Evolutionary conservation across 1,140 invertebrate species (phyloP).

Genomic region (Caenorhabditis remanei): DNA sequence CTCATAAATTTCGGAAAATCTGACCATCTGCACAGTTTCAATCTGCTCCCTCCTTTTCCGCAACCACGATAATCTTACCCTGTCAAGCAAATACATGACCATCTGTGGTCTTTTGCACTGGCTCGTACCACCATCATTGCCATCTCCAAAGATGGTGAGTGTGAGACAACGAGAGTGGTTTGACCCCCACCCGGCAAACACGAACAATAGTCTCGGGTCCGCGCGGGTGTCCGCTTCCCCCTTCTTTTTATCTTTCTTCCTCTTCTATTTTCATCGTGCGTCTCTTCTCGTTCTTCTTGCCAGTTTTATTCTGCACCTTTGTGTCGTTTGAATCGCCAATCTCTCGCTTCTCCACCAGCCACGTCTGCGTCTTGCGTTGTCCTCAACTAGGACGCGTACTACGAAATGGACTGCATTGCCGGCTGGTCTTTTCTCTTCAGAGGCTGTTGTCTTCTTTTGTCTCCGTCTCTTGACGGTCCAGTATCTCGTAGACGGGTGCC

Average conservation of each 20-base stretch:
- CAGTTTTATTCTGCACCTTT: conserved; percentile 51
- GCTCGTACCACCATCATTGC: conserved; percentile 39
- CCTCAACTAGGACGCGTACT: conserved; percentile 22
- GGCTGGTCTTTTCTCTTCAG: conserved; percentile 38
- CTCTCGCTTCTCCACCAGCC: conserved; percentile 44
- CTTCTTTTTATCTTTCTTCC: conserved; percentile 36
- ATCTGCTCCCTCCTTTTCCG: neutral
- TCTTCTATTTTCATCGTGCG: neutral
- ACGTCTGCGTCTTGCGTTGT: neutral
- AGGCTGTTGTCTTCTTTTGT: conserved; percentile 32
- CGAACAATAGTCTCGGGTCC: conserved; percentile 53
- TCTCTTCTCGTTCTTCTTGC: conserved; percentile 44
- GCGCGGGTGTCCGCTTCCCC: conserved; percentile 41
- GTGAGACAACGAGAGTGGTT: conserved; percentile 36
- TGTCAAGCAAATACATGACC: conserved; percentile 49
- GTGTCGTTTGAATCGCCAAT: conserved; percentile 45
- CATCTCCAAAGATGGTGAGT: conserved; percentile 14
- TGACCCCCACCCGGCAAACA: conserved; percentile 40
- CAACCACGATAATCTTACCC: neutral
- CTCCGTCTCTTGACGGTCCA: conserved; percentile 49
- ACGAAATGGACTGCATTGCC: conserved; percentile 51
- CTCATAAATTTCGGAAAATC: conserved; percentile 5
- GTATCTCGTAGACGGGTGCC: neutral
- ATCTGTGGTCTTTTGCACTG: conserved; percentile 32
- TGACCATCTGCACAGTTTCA: conserved; percentile 42